Percentiles rank a stretch among this genome's conserved stretches.
Evolutionary conservation across 2,113 vertebrate species (phyloP).

Genomic region (Dipodomys ordii): DNA sequence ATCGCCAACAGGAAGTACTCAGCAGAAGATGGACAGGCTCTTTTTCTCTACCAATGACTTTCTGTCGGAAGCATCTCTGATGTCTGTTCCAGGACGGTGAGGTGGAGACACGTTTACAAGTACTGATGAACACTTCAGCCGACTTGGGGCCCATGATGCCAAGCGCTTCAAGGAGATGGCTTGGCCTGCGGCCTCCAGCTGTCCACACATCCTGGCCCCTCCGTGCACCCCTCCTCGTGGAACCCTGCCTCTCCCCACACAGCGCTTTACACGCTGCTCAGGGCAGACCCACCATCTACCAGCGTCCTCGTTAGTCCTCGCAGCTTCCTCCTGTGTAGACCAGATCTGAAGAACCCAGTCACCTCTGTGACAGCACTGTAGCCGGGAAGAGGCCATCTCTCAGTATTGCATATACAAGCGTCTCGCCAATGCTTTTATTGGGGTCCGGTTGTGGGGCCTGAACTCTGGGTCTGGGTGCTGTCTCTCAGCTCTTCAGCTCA

Average conservation of each 20-base stretch:
- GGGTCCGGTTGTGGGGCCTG: too few species aligned
- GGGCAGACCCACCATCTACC: neutral
- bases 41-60: fast-evolving
- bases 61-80: too few species aligned
- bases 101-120: neutral
- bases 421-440: too few species aligned
- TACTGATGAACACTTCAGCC: too few species aligned
- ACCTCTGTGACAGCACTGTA: neutral
- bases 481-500: too few species aligned
- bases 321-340: neutral
- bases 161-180: fast-evolving
- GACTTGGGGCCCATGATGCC: neutral
- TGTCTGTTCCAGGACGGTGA: neutral
- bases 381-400: too few species aligned
- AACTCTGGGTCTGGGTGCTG: too few species aligned
- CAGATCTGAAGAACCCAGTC: neutral
- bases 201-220: neutral
- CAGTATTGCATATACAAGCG: too few species aligned
- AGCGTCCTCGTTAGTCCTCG: neutral
- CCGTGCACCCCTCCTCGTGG: neutral
- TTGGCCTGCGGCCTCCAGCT: neutral
- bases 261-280: neutral
- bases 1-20: too few species aligned
- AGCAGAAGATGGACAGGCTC: too few species aligned
- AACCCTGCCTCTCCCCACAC: neutral